Percentiles rank a stretch among this genome's conserved stretches.
Conservation (phyloP, 2,888 invertebrate species). For the Cyaniris semiargus region DNA sequence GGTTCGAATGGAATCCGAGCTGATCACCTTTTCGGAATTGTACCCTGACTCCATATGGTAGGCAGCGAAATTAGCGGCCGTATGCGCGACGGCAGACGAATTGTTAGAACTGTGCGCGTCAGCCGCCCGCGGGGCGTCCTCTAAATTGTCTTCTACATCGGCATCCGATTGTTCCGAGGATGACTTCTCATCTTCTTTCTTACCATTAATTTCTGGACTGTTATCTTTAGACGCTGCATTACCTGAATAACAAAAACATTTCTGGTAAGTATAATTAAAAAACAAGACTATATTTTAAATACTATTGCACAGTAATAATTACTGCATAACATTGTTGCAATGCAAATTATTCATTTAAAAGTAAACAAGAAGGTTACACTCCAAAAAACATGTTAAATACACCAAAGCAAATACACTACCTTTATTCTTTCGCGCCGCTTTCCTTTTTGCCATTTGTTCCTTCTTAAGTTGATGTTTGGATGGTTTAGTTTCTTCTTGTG, state of each 20-base stretch:
- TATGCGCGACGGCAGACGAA: constrained; percentile 62
- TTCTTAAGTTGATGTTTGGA: constrained; percentile 85
- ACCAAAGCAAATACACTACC: constrained; percentile 45
- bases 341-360: background rate
- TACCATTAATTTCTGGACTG: constrained; percentile 56
- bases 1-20: constrained; percentile 71
- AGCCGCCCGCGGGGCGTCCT: constrained; percentile 70
- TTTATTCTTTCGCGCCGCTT: constrained; percentile 77
- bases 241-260: constrained; percentile 55
- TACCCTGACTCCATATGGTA: constrained; percentile 84
- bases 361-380: background rate
- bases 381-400: too few relatives aligned
- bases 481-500: constrained; percentile 78
- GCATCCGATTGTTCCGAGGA: constrained; percentile 88
- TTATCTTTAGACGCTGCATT: constrained; percentile 64
- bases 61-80: constrained; percentile 66
- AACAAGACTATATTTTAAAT: background rate
- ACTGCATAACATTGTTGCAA: background rate
- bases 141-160: constrained; percentile 89
- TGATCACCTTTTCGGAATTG: constrained; percentile 78
- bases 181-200: constrained; percentile 71
- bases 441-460: constrained; percentile 80
- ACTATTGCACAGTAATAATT: too few relatives aligned
- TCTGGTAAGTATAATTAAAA: constrained; percentile 7
- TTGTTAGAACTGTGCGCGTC: constrained; percentile 57